A percentile compares a stretch with the other conserved stretches of the same genome.
Conservation (phyloP, 2,888 invertebrate genomes). For the Phoenoteleia sp. region DNA sequence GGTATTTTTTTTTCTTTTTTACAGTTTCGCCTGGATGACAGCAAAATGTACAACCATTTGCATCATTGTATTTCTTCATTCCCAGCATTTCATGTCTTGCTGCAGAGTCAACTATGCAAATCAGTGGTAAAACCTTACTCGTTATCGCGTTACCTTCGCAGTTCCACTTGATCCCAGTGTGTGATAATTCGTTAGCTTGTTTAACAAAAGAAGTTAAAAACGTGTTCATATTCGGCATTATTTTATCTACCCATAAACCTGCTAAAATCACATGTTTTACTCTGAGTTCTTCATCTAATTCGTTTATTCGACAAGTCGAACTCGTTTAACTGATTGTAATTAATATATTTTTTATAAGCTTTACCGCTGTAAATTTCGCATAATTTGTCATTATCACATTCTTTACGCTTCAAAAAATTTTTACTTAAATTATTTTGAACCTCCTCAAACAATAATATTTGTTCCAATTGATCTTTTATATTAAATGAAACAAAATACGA, state of each 20-base stretch:
- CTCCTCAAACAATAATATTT: not conserved
- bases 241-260: constrained; percentile 59
- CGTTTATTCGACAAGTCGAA: constrained; percentile 21
- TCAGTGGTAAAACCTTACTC: constrained; percentile 58
- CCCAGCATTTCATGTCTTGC: constrained; percentile 34
- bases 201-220: constrained; percentile 54
- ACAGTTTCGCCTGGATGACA: not conserved
- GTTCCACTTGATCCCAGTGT: constrained; percentile 52
- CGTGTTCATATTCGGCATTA: constrained; percentile 46
- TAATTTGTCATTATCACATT: too few relatives aligned
- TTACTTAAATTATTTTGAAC: constrained; percentile 6
- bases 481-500: not conserved
- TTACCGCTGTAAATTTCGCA: too few relatives aligned
- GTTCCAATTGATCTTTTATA: not conserved
- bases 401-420: too few relatives aligned
- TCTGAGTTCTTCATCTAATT: not conserved
- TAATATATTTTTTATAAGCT: too few relatives aligned
- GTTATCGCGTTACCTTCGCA: constrained; percentile 22
- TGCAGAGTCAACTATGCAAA: constrained; percentile 48
- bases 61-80: constrained; percentile 63
- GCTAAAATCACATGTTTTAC: constrained; percentile 47
- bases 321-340: too few relatives aligned
- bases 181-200: constrained; percentile 54
- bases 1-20: not conserved
- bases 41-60: constrained; percentile 64